A percentile compares a stretch with the other conserved stretches of the same genome.
These are phyloP conservation scores for Harpagifer antarcticus DNA, from an alignment of 2,797 vertebrate genomes.

Conservation along the genomic window DNA sequence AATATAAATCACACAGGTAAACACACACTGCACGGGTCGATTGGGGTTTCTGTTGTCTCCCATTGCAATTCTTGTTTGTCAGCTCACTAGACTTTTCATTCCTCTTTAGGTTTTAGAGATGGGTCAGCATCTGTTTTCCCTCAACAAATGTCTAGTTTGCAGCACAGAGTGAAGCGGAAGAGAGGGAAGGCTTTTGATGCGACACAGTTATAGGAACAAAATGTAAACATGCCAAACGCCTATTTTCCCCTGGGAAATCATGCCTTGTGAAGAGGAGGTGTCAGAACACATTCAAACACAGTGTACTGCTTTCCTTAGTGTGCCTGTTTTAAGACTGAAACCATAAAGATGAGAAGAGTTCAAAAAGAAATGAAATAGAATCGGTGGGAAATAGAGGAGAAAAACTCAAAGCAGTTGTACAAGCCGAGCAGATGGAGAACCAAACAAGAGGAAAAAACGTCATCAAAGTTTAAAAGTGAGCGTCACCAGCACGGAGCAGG, in stretches of 20 bases:
- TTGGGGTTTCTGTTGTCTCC: slow-evolving; percentile 29
- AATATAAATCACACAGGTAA: slow-evolving; percentile 42
- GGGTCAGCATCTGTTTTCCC: slow-evolving; percentile 71
- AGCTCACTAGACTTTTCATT: slow-evolving; percentile 34
- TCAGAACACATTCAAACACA: slow-evolving; percentile 70
- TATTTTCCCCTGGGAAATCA: slow-evolving; percentile 72
- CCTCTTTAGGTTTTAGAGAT: slow-evolving; percentile 49
- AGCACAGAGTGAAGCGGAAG: slow-evolving; percentile 1
- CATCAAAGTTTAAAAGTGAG: slow-evolving; percentile 52
- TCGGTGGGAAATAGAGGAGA: not conserved
- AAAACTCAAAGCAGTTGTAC: slow-evolving; percentile 33
- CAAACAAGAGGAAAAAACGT: slow-evolving; percentile 48
- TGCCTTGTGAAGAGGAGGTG: slow-evolving; percentile 62
- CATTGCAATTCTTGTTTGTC: slow-evolving; percentile 43
- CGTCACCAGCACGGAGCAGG: slow-evolving; percentile 8
- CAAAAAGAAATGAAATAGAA: slow-evolving; percentile 14
- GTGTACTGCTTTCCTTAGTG: slow-evolving; percentile 31
- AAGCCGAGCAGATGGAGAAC: slow-evolving; percentile 58
- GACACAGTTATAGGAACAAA: slow-evolving; percentile 64
- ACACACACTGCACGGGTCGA: slow-evolving; percentile 26
- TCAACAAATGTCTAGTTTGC: slow-evolving; percentile 39
- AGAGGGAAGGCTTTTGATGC: slow-evolving; percentile 44
- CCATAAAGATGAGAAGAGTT: slow-evolving; percentile 24
- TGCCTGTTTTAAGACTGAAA: slow-evolving; percentile 50
- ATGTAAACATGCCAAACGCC: slow-evolving; percentile 77